A percentile compares a stretch with the other conserved stretches of the same genome.
These are phyloP conservation scores for Xiphydria camelus DNA, from an alignment of 2,888 invertebrate species.

Conservation along the genomic window DNA sequence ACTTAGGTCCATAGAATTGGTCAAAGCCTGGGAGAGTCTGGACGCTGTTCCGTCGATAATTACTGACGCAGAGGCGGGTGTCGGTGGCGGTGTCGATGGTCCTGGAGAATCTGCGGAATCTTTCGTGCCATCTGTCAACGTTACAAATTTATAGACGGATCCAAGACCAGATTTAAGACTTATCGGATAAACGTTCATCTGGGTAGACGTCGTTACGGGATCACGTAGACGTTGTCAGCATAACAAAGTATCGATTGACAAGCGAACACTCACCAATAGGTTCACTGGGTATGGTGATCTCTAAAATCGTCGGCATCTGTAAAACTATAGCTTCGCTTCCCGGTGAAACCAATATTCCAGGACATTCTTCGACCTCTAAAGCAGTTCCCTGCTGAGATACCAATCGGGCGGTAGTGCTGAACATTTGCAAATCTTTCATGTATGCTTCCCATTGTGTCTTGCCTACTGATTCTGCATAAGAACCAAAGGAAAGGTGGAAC, in stretches of 20 bases:
- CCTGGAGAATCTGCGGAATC: conserved; percentile 20
- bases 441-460: conserved; percentile 51
- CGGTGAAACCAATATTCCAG: conserved; percentile 43
- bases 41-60: conserved; percentile 24
- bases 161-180: too few species aligned
- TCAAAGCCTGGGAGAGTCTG: conserved; percentile 26
- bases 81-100: conserved; percentile 44
- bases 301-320: conserved; percentile 36
- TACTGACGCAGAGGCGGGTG: conserved; percentile 35
- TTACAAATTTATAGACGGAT: too few species aligned
- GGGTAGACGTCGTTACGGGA: conserved; percentile 2
- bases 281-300: conserved; percentile 29
- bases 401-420: conserved; percentile 43
- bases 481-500: too few species aligned
- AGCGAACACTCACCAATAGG: conserved; percentile 10
- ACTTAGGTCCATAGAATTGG: conserved; percentile 26
- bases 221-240: not conserved
- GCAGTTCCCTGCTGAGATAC: conserved; percentile 38
- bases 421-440: conserved; percentile 41
- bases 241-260: too few species aligned
- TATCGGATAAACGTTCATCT: not conserved
- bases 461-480: conserved; percentile 39
- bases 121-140: too few species aligned
- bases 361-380: conserved; percentile 40
- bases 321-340: conserved; percentile 36